phyloP scores from a whole-genome alignment of 2,113 vertebrate genomes.

The Tinamus guttatus region DNA sequence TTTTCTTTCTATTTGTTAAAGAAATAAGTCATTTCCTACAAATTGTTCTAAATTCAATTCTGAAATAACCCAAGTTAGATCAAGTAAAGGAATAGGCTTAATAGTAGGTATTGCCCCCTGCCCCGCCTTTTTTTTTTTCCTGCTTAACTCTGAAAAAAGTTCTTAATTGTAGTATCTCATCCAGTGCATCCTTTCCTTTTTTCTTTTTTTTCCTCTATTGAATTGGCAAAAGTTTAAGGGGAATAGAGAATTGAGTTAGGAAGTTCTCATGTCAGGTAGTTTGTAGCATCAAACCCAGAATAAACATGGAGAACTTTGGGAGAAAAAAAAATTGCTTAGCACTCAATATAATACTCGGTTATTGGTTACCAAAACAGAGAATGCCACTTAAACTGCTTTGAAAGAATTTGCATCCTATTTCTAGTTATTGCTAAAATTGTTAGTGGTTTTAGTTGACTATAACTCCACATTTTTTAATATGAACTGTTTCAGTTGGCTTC shows the following conservation, averaged over 20 bases:
- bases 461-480: not conserved
- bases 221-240: not conserved
- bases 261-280: not conserved
- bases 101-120: not conserved
- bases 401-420: not conserved
- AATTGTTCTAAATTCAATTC: not conserved
- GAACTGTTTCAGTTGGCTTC: constrained; percentile 90
- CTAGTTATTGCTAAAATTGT: not conserved
- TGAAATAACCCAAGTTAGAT: not conserved
- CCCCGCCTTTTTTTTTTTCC: not conserved
- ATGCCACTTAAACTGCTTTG: not conserved
- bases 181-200: not conserved
- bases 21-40: not conserved
- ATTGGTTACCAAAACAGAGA: not conserved
- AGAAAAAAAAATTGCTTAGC: not conserved
- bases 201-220: not conserved
- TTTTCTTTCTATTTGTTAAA: not conserved
- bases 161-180: not conserved
- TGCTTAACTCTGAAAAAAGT: not conserved
- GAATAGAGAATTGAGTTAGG: not conserved
- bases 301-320: not conserved
- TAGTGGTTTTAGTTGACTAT: not conserved
- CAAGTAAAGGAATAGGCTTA: not conserved
- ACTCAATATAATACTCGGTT: not conserved
- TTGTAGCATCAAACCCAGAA: not conserved